Base-by-base conservation (phyloP, 1,140 invertebrate species). In the Papilio helenus region DNA sequence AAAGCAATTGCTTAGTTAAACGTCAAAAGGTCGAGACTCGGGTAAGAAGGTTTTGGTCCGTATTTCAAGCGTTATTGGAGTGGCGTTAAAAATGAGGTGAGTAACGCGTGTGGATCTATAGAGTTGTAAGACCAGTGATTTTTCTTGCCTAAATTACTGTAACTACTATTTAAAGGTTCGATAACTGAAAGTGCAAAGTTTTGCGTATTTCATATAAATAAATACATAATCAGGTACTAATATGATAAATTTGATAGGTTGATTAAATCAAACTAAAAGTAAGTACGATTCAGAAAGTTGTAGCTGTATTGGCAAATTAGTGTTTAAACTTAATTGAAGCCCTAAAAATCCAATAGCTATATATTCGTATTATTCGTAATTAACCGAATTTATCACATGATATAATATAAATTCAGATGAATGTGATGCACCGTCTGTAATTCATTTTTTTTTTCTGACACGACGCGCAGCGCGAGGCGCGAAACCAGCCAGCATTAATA, bases 401-500 rank as follows among this genome's bases (percentile, higher is more conserved):
- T 72, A 81, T 81, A 81, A 72, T 72, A 81, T 81, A 81, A 81
- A 79, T 81, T 61, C 58, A 26, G 58, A 79, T 81, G 72, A 76
- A 81, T 79, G 79, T 81, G 76, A 55, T 79, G 79, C 55, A 65
- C 58, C 42, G n/a, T 68, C 55, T 51, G 72, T 82, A 79, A 81
- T 79, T 74, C 72, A 61, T 79, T 79, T 74, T 55, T 74, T 55
- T 55, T 79, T 79, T 79, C 44, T 44, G 76, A 46, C 49, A 44
- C 51, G 12, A 29, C 49, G 79, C 76, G 74, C 76, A 55, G 77
- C 78, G 55, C 82, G 34, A 90, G 90, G 90, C 89, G 92, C 89
- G 89, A 92, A 93, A 92, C 89, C 88, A 85, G 89, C 87, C 86
- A 91, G 87, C 86, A 80, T 89, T 91, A 93, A 93, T 93, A 92